phyloP scores from a whole-genome alignment of 2,113 vertebrate species.

The Xiphias gladius region DNA sequence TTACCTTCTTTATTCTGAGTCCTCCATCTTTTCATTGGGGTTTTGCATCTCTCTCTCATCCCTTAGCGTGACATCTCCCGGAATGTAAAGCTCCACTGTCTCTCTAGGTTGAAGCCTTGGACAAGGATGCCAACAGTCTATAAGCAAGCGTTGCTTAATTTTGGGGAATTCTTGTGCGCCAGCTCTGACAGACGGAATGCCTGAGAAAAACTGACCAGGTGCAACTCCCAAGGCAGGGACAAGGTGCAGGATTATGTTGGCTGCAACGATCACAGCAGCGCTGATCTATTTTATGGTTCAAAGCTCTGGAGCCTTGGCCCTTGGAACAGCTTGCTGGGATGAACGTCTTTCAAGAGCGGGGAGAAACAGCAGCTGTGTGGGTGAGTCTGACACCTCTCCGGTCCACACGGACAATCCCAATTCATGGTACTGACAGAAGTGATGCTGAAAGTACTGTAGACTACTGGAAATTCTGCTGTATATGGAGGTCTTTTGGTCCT shows the following conservation, averaged over 20 bases:
- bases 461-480: not conserved
- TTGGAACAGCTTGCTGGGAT: constrained; percentile 76
- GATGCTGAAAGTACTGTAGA: not conserved
- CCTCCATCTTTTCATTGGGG: constrained; percentile 25
- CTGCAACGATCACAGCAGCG: constrained; percentile 77
- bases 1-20: constrained; percentile 8
- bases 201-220: constrained; percentile 71
- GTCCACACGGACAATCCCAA: not conserved
- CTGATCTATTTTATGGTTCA: constrained; percentile 80
- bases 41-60: constrained; percentile 17
- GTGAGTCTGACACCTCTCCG: constrained; percentile 83
- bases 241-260: constrained; percentile 84
- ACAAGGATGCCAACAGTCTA: constrained; percentile 77
- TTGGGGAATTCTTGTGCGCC: constrained; percentile 63
- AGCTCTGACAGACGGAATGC: constrained; percentile 71
- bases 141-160: constrained; percentile 44
- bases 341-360: constrained; percentile 63
- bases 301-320: constrained; percentile 48
- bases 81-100: constrained; percentile 46
- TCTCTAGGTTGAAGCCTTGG: constrained; percentile 28
- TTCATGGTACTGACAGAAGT: not conserved
- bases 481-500: not conserved
- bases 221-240: constrained; percentile 44
- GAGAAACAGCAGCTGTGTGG: constrained; percentile 81
- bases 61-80: constrained; percentile 6